Evolutionary conservation across 1,140 invertebrate genomes (phyloP).

Genomic region (Ceratoteleas bidentatus): DNA sequence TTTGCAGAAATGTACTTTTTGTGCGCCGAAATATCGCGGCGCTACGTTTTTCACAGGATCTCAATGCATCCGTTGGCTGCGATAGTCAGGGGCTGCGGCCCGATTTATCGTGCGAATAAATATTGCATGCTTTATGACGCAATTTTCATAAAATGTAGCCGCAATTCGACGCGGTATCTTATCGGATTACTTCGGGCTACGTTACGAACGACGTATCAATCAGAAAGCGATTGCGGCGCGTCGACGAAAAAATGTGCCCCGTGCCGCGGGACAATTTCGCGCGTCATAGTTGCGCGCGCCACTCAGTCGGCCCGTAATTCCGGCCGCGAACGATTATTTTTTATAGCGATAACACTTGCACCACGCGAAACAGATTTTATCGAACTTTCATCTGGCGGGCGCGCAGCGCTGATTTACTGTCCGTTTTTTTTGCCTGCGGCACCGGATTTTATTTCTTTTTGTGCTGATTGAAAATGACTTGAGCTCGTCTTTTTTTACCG

Average conservation of each 20-base stretch:
- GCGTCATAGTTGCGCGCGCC: neutral
- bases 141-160: conserved; percentile 48
- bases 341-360: conserved; percentile 1
- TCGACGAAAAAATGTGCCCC: conserved; percentile 4
- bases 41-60: conserved; percentile 40
- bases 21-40: conserved; percentile 30
- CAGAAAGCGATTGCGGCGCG: conserved; percentile 29
- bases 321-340: neutral
- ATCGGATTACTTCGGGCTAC: conserved; percentile 37
- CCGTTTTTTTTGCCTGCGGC: neutral
- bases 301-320: neutral
- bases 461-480: conserved; percentile 3
- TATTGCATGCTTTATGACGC: conserved; percentile 39
- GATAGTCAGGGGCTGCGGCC: neutral
- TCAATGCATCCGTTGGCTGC: conserved; percentile 41
- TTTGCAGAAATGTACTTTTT: too few relatives aligned
- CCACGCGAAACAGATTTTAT: conserved; percentile 9
- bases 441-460: neutral
- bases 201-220: conserved; percentile 40
- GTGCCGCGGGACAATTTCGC: neutral
- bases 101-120: conserved; percentile 44
- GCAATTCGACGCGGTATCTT: conserved; percentile 34
- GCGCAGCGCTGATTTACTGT: conserved; percentile 13
- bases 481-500: neutral
- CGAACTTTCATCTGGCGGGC: conserved; percentile 7